phyloP scores from a whole-genome alignment of 1,140 invertebrate genomes.

The Nymphalis io region DNA sequence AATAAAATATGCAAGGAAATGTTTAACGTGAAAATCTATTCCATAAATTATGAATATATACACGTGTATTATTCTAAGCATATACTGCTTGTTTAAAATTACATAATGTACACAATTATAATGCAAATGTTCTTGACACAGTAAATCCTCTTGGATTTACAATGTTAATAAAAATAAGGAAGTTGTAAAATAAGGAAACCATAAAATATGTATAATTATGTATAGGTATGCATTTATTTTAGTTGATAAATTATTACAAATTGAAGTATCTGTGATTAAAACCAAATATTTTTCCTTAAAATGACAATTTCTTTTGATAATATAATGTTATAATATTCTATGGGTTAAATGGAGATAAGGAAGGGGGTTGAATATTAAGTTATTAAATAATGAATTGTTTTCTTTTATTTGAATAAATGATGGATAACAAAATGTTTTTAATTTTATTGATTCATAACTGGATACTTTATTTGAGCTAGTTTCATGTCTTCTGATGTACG shows the following conservation, averaged over 20 bases:
- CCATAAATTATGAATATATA: too few relatives aligned
- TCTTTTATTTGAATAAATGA: slow-evolving; percentile 27
- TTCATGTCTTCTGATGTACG: slow-evolving; percentile 74
- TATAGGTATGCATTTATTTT: slow-evolving; percentile 5
- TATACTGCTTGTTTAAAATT: too few relatives aligned
- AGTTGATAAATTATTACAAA: neutral
- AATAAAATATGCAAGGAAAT: too few relatives aligned
- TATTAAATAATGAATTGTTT: neutral
- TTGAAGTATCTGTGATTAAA: slow-evolving; percentile 24
- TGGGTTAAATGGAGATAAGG: neutral
- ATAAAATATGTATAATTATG: too few relatives aligned
- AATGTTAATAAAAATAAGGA: too few relatives aligned
- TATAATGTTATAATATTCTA: neutral
- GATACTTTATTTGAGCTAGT: slow-evolving; percentile 43
- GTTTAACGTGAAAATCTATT: too few relatives aligned
- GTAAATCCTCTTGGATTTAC: too few relatives aligned
- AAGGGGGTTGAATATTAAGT: neutral
- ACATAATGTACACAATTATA: too few relatives aligned
- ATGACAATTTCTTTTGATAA: slow-evolving; percentile 7
- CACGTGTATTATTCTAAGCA: too few relatives aligned
- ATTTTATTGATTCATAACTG: slow-evolving; percentile 33
- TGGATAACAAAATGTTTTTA: slow-evolving; percentile 12
- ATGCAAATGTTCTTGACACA: too few relatives aligned
- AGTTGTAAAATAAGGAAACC: too few relatives aligned
- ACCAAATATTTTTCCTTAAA: slow-evolving; percentile 23